Conservation (phyloP, 2,113 vertebrate genomes). For the Siniperca chuatsi region DNA sequence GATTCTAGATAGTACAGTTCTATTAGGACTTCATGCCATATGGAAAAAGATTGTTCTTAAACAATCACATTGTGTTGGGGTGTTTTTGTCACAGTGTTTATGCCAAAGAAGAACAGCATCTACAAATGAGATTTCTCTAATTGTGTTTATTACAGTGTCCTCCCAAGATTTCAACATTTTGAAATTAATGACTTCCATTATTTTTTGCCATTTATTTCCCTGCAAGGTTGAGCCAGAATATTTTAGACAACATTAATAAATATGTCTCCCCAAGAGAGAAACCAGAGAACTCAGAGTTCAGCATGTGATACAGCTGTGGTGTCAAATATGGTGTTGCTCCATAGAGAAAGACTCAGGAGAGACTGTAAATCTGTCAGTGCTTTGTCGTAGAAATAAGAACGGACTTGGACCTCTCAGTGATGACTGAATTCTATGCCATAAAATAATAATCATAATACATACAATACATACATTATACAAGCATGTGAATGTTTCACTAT, state of each 20-base stretch:
- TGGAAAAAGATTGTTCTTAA: slow-evolving; percentile 8
- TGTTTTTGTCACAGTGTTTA: not conserved
- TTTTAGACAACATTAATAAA: not conserved
- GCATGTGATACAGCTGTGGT: slow-evolving; percentile 6
- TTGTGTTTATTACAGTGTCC: not conserved
- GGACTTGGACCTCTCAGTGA: not conserved
- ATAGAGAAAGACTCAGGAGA: not conserved
- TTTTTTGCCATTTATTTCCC: not conserved
- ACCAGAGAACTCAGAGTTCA: slow-evolving; percentile 3
- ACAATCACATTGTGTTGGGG: not conserved
- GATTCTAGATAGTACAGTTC: slow-evolving; percentile 1
- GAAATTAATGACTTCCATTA: not conserved
- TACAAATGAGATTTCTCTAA: not conserved
- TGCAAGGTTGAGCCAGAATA: not conserved
- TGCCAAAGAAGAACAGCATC: not conserved
- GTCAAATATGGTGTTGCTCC: not conserved
- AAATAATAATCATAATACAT: not conserved
- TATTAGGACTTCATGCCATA: not conserved
- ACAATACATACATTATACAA: not conserved
- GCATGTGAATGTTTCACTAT: not conserved
- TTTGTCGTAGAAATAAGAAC: not conserved
- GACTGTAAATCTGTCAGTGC: not conserved
- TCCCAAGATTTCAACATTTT: not conserved
- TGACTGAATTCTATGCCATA: not conserved
- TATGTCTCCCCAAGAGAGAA: slow-evolving; percentile 2